phyloP scores from a whole-genome alignment of 2,888 invertebrate genomes.

The Drosophila atroscutellata region DNA sequence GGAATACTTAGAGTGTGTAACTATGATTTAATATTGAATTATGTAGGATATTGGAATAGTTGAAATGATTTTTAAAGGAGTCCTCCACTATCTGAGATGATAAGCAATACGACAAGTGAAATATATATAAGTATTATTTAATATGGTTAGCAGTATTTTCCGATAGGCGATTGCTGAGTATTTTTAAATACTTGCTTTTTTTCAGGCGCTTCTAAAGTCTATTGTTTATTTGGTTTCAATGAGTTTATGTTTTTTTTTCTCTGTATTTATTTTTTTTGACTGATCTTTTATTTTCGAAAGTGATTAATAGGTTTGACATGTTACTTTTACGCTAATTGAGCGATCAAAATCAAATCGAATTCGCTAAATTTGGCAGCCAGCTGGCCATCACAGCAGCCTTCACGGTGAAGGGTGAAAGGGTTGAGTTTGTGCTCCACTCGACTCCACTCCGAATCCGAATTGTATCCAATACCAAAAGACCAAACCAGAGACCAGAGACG shows the following conservation, averaged over 20 bases:
- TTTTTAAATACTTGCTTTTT: background rate
- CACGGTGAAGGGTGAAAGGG: constrained; percentile 80
- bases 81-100: background rate
- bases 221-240: constrained; percentile 1
- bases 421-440: constrained; percentile 17
- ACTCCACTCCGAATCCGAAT: constrained; percentile 15
- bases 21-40: background rate
- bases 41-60: background rate
- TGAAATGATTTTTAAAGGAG: background rate
- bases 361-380: constrained; percentile 67
- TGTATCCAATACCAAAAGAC: constrained; percentile 28
- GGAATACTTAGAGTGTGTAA: too few species aligned
- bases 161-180: background rate
- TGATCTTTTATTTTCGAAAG: constrained; percentile 63
- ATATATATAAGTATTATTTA: background rate
- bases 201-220: constrained; percentile 26
- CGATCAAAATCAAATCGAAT: constrained; percentile 79
- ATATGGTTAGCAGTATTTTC: too few species aligned
- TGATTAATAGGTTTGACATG: constrained; percentile 80
- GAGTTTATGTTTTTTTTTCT: background rate
- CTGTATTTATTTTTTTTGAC: background rate
- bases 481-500: constrained; percentile 1
- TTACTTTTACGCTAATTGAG: constrained; percentile 81
- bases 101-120: background rate
- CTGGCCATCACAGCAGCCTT: constrained; percentile 66